phyloP scores from a whole-genome alignment of 2,113 vertebrate genomes.

The Archocentrus centrarchus region DNA sequence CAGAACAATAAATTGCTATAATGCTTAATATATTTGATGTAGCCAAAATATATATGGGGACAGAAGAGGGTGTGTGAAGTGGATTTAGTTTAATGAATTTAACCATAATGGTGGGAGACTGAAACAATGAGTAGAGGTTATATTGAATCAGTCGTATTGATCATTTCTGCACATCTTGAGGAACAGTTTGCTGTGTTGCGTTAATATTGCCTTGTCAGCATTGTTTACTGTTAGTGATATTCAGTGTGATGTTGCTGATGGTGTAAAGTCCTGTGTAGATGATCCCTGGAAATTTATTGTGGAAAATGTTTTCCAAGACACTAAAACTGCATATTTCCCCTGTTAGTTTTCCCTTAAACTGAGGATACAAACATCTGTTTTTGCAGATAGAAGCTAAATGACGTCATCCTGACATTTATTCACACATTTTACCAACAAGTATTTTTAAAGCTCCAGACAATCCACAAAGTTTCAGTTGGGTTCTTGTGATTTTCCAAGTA shows the following conservation, averaged over 20 bases:
- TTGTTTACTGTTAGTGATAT: too few species aligned
- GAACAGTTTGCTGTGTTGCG: neutral
- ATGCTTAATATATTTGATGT: neutral
- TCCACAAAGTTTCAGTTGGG: neutral
- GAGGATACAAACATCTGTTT: neutral
- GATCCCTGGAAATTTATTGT: neutral
- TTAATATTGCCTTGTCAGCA: neutral
- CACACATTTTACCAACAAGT: neutral
- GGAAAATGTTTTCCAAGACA: neutral
- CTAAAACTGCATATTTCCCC: neutral
- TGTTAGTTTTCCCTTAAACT: neutral
- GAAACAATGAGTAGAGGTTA: too few species aligned
- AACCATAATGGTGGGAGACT: too few species aligned
- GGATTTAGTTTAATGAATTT: too few species aligned
- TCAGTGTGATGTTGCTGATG: neutral
- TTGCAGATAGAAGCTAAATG: neutral
- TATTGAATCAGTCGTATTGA: neutral
- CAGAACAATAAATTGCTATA: neutral
- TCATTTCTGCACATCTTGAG: neutral
- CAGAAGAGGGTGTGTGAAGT: too few species aligned
- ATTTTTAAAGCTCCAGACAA: neutral
- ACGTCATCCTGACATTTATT: neutral
- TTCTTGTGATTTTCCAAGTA: neutral
- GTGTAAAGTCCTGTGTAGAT: neutral
- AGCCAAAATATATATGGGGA: neutral